phyloP scores from a whole-genome alignment of 2,113 vertebrate species.

The Gymnobelideus leadbeateri region DNA sequence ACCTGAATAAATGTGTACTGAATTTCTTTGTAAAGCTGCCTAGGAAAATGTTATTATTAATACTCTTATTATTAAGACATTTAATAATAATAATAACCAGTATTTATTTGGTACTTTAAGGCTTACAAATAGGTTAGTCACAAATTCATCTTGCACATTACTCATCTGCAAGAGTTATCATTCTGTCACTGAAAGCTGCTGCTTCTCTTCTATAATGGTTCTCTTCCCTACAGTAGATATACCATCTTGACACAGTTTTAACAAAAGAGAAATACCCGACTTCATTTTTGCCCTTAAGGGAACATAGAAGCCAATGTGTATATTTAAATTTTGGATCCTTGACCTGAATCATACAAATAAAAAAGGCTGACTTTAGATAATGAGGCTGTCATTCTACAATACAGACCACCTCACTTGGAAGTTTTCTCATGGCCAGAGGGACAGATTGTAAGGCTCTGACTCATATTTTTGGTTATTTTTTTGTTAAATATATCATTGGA shows the following conservation, averaged over 20 bases:
- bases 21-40: not conserved
- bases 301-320: not conserved
- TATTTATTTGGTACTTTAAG: not conserved
- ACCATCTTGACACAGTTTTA: not conserved
- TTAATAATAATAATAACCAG: not conserved
- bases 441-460: not conserved
- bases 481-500: not conserved
- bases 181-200: not conserved
- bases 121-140: not conserved
- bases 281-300: not conserved
- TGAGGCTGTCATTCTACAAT: not conserved
- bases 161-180: not conserved
- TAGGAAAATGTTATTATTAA: not conserved
- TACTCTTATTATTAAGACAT: not conserved
- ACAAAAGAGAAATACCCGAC: not conserved
- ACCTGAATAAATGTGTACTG: not conserved
- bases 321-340: not conserved
- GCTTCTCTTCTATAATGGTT: not conserved
- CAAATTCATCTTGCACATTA: not conserved
- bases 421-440: not conserved
- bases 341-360: not conserved
- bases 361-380: not conserved
- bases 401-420: not conserved
- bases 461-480: conserved; percentile 8
- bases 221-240: not conserved